Conservation (phyloP, 2,797 vertebrate species). For the Bradypodion ventrale region DNA sequence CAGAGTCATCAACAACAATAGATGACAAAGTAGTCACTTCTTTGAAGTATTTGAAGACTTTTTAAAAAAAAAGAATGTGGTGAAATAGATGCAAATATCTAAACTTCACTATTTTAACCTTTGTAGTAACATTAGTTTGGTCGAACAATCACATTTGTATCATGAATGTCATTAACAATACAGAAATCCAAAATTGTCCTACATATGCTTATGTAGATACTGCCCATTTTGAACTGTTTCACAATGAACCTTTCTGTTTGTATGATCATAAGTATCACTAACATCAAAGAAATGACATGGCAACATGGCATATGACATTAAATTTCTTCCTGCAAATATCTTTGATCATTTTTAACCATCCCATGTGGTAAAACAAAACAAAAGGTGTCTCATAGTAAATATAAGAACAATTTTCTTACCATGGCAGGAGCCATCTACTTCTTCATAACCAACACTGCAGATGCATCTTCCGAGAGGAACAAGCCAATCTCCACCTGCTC, state of each 20-base stretch:
- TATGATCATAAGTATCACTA: neutral
- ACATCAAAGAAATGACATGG: neutral
- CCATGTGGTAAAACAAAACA: neutral
- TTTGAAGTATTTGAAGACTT: neutral
- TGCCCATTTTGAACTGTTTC: neutral
- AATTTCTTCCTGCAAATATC: neutral
- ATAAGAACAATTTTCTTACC: constrained; percentile 76
- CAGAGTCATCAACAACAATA: no score
- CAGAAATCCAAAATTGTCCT: neutral
- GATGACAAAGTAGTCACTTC: neutral
- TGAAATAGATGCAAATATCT: neutral
- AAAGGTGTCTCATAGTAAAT: neutral
- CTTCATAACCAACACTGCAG: constrained; percentile 90
- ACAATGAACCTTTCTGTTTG: neutral
- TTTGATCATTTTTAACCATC: neutral
- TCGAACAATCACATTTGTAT: neutral
- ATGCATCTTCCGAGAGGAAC: constrained; percentile 92
- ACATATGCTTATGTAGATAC: neutral
- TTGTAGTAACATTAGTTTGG: neutral
- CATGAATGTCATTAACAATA: neutral
- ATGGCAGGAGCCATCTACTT: constrained; percentile 86
- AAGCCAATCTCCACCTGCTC: constrained; percentile 95
- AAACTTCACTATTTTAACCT: neutral
- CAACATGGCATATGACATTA: neutral
- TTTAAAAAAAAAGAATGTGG: no score